Evolutionary conservation across 2,113 vertebrate genomes (phyloP), one percentile per base, ranked within the genome.

Genomic region (Toxotes jaculatrix): DNA sequence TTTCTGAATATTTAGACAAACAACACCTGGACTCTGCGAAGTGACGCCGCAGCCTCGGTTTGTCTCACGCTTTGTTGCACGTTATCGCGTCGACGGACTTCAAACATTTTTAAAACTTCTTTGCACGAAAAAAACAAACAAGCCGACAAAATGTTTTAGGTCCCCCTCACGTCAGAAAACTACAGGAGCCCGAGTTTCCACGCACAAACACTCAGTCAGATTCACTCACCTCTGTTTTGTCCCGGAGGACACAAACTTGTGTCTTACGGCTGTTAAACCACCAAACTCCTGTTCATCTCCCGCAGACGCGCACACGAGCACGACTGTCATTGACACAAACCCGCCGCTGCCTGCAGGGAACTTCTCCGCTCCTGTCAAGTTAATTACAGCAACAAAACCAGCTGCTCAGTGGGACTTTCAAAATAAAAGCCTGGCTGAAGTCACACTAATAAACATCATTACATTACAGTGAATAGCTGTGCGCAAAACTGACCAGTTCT

Each of bases 191-290:
- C 36, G 5, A 11, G 17, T 53, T 60, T 31, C 2, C 49, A 53
- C 0, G 66, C 70, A 62, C 68, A 75, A 32, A 61, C 62, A 66
- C 16, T 4, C 4, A 67, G 36, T 27, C 13, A 2, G 0, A 16
- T 32, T 2, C 12, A 91, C 90, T 87, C 21, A 90, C 88, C 87
- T 13, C 23, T n/a, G 47, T 6, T 19, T 10, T 55, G 38, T 27
- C 21, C 62, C 10, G 69, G 49, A 36, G 65, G 51, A 62, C 40
- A 36, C 27, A 21, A 4, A 2, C 23, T 40, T 8, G 3, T 16
- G 14, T n/a, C 36, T 10, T 19, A 13, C 5, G 10, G 12, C 64
- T 40, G 63, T 55, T 43, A 11, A 36, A n/a, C 13, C 72, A 14
- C 36, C 40, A 9, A 36, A 67, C 74, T 49, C 14, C 11, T 31